These are phyloP conservation scores for Phalacrocorax carbo DNA, from an alignment of 2,113 vertebrate species.

Conservation along the genomic window DNA sequence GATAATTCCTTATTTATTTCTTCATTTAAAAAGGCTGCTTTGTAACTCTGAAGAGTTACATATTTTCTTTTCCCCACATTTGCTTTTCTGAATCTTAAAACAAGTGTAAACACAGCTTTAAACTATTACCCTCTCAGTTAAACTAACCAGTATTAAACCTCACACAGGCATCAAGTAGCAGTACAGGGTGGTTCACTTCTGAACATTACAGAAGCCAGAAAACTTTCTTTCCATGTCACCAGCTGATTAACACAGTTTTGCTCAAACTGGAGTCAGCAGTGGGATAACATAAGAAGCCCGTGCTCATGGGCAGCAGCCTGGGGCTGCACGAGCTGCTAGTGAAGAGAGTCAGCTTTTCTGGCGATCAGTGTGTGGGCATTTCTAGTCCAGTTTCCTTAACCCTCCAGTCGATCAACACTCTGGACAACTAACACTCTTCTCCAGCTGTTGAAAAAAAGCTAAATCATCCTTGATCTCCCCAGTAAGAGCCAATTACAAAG, in stretches of 20 bases:
- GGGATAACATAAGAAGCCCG: background rate
- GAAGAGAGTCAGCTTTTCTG: background rate
- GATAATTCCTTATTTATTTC: background rate
- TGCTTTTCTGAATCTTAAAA: background rate
- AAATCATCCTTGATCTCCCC: background rate
- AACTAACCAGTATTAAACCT: background rate
- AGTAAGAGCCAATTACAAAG: background rate
- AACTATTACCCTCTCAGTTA: background rate
- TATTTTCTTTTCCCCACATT: background rate
- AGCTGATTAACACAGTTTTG: background rate
- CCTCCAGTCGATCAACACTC: background rate
- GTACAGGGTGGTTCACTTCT: background rate
- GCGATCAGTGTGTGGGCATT: background rate
- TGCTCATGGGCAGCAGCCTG: background rate
- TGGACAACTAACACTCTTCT: background rate
- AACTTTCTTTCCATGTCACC: background rate
- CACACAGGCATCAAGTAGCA: rapidly evolving
- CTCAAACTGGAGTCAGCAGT: background rate
- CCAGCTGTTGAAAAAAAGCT: background rate
- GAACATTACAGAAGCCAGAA: background rate
- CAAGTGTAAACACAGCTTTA: background rate
- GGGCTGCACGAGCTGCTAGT: background rate
- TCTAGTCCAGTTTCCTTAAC: background rate
- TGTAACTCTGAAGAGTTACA: background rate
- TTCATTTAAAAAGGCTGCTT: background rate